phyloP scores from a whole-genome alignment of 2,888 invertebrate genomes.

The Cheilosia vulpina region DNA sequence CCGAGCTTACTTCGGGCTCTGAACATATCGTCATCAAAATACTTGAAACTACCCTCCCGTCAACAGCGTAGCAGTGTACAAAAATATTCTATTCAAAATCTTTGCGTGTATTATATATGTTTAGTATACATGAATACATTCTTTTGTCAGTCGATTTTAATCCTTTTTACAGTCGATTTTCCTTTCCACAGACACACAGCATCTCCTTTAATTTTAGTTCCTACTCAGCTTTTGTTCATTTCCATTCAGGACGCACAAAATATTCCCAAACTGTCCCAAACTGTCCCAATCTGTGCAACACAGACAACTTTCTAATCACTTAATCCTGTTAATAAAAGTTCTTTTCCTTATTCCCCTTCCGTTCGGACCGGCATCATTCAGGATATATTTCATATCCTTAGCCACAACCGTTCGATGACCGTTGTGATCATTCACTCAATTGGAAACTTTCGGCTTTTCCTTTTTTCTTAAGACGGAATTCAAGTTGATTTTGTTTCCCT shows the following conservation, averaged over 20 bases:
- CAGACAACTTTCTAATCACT: conserved; percentile 66
- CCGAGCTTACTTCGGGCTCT: too few species aligned
- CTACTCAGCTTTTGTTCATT: conserved; percentile 29
- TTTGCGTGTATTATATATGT: too few species aligned
- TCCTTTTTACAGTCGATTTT: too few species aligned
- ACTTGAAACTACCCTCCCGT: too few species aligned
- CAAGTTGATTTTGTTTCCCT: conserved; percentile 50
- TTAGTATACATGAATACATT: too few species aligned
- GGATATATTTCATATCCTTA: conserved; percentile 58
- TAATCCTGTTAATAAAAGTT: conserved; percentile 59
- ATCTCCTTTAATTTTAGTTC: not conserved
- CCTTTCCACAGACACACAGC: not conserved
- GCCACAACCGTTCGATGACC: not conserved
- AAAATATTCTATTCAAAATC: too few species aligned
- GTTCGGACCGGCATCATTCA: conserved; percentile 20
- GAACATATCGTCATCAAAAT: too few species aligned
- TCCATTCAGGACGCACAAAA: conserved; percentile 33
- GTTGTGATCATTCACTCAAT: conserved; percentile 64
- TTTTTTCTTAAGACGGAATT: conserved; percentile 35
- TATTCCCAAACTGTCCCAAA: conserved; percentile 27
- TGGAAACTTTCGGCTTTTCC: conserved; percentile 41
- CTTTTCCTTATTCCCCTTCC: conserved; percentile 6
- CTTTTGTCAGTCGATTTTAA: too few species aligned
- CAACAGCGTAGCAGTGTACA: too few species aligned
- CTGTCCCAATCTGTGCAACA: conserved; percentile 64